Evolutionary conservation across 2,113 vertebrate species (phyloP), one percentile per base, ranked within the genome.

Genomic region (Cinclus mexicanus): DNA sequence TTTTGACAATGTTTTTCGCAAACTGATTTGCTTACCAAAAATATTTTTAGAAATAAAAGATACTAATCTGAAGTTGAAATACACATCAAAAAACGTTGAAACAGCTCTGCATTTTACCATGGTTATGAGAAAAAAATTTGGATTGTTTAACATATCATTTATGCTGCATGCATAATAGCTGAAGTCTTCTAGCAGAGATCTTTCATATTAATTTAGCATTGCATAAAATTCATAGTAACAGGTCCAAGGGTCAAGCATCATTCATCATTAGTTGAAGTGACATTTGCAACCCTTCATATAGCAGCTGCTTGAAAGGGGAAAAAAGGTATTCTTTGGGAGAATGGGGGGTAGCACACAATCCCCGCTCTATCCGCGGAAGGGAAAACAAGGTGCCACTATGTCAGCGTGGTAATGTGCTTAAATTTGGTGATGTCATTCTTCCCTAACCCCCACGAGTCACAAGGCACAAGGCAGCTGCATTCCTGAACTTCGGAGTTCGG

Each of bases 321-420:
- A 97, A 97, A 98, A 98, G 98, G 98, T 98, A 98, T 98, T 98
- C 98, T 98, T 98, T 97, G 93, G 94, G 96, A 98, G 98, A 98
- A 97, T 94, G 97, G 96, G 98, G 97, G 97, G 97, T 94, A 94
- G 97, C 98, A 97, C 96, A 99, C 99, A 99, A 99, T 98, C 97
- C 97, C 64, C 20, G 89, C 98, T 98, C 98, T 99, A 98, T 98
- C 97, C 75, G 90, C 16, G 41, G 95, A 97, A 89, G 94, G 96
- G 97, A 98, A 99, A 98, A 99, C 99, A 99, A 99, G 99, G 98
- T 99, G 99, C 98, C 98, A 98, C 98, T 99, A 98, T 99, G 98
- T 99, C 98, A 98, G 98, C 95, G 97, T 98, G 98, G 98, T 98
- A 99, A 99, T 98, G 98, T 97, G 97, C 98, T 98, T 98, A 98